A percentile compares a stretch with the other conserved stretches of the same genome.
Conservation (phyloP, 30 jellyfish, hydroid and myxozoan species). For the Sanderia malayensis region DNA sequence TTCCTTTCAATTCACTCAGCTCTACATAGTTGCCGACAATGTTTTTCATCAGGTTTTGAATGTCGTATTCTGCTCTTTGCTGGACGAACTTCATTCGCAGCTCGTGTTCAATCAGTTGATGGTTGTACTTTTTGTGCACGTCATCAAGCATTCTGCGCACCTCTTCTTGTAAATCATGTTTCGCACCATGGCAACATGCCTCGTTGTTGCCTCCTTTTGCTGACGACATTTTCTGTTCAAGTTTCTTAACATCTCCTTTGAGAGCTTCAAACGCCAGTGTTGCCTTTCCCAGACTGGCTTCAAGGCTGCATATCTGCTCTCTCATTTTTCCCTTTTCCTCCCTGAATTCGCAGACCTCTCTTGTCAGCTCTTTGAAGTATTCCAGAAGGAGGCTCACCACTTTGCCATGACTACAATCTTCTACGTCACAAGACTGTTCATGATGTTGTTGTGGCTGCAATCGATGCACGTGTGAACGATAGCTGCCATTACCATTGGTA, state of each 20-base stretch:
- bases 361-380: constrained; percentile 82
- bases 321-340: constrained; percentile 67
- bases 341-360: constrained; percentile 75
- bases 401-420: constrained; percentile 14
- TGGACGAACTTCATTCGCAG: constrained; percentile 68
- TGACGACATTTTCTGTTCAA: constrained; percentile 12
- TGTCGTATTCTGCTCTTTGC: constrained; percentile 80
- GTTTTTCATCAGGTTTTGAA: constrained; percentile 75
- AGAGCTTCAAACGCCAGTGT: constrained; percentile 18
- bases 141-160: constrained; percentile 67
- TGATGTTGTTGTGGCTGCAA: too few relatives aligned
- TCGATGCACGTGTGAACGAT: too few relatives aligned
- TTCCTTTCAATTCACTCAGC: constrained; percentile 35
- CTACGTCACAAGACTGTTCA: background rate
- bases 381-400: constrained; percentile 67
- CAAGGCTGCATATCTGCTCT: constrained; percentile 44
- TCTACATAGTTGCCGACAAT: constrained; percentile 78
- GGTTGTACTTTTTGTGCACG: constrained; percentile 73
- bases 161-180: constrained; percentile 59
- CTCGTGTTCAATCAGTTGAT: constrained; percentile 82
- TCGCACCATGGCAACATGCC: background rate
- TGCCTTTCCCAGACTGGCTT: constrained; percentile 34
- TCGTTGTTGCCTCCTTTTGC: background rate
- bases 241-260: constrained; percentile 19
- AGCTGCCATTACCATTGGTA: too few relatives aligned